Conservation (phyloP, 2,888 invertebrate species). For the Dynastes tityus region DNA sequence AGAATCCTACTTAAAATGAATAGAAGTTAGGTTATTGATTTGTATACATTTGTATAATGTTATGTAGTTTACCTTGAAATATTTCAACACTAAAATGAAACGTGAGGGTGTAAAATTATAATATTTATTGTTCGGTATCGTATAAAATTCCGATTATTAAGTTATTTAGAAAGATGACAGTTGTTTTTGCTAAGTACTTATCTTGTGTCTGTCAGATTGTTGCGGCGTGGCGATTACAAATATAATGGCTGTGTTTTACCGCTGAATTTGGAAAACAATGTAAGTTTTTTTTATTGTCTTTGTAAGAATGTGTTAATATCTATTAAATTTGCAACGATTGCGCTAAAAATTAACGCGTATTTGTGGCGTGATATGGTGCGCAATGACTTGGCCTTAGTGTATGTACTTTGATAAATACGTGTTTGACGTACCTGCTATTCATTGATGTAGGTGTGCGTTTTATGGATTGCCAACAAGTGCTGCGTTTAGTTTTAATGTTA, state of each 20-base stretch:
- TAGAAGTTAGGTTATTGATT: slow-evolving; percentile 31
- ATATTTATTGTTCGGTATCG: neutral
- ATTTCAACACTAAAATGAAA: neutral
- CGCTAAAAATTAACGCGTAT: too few relatives aligned
- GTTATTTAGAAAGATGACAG: neutral
- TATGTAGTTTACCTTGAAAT: slow-evolving; percentile 35
- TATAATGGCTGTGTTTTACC: neutral
- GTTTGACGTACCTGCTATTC: too few relatives aligned
- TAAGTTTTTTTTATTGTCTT: slow-evolving; percentile 5
- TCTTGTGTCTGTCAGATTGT: slow-evolving; percentile 7
- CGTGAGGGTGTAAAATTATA: neutral
- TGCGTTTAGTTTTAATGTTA: too few relatives aligned
- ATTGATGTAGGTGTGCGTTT: too few relatives aligned
- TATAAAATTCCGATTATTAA: slow-evolving; percentile 1
- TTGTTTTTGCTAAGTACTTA: neutral
- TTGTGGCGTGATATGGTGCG: too few relatives aligned
- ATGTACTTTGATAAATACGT: too few relatives aligned
- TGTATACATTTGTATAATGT: slow-evolving; percentile 16
- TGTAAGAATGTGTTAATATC: too few relatives aligned
- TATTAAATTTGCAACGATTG: too few relatives aligned
- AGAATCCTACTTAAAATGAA: neutral
- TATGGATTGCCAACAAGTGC: too few relatives aligned
- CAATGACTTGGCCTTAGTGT: too few relatives aligned
- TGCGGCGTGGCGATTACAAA: slow-evolving; percentile 10
- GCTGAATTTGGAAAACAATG: neutral